Evolutionary conservation across 92 coral and sea anemone species (phyloP), one percentile per base, ranked within the genome.

Genomic region (Actinostola sp.): DNA sequence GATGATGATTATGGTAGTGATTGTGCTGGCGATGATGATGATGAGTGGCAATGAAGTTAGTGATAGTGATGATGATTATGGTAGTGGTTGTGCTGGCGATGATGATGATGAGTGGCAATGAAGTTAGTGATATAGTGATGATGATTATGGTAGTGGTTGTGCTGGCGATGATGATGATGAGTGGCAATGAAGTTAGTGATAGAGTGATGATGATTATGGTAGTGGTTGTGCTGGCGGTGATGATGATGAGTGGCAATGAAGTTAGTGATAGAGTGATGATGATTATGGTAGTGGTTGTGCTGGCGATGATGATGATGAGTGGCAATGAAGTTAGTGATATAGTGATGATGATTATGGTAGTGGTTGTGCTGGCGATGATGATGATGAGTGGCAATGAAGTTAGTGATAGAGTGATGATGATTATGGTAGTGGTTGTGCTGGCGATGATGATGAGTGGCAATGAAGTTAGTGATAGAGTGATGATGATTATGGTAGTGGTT

Each of bases 401-500:
- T 13, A 16, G 3, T 63, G 25, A 19, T 0, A 32, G 13, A 13
- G 34, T 27, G 63, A 9, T 20, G 17, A 20, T 20, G 29, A 46
- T 46, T 6, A 46, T 46, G 8, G 19, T 4, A 19, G 3, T n/a
- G n/a, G n/a, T n/a, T n/a, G n/a, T n/a, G n/a, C n/a, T n/a, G n/a
- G n/a, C n/a, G n/a, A n/a, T n/a, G n/a, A n/a, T n/a, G n/a, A n/a
- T 90, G 72, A 53, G 90, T 76, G 0, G 16, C 14, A 0, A 8
- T 6, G 3, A 46, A 6, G 23, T 6, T 13, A 16, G 3, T 63
- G 25, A 19, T 0, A 32, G 13, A 13, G 34, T 27, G 63, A 9
- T 20, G 17, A 20, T 20, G 29, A 46, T 46, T 6, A 46, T 46
- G 8, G 19, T 4, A 19, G 3, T n/a, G n/a, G n/a, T n/a, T n/a